These are phyloP conservation scores for Osmerus mordax DNA, from an alignment of 2,113 vertebrate genomes.

Conservation along the genomic window DNA sequence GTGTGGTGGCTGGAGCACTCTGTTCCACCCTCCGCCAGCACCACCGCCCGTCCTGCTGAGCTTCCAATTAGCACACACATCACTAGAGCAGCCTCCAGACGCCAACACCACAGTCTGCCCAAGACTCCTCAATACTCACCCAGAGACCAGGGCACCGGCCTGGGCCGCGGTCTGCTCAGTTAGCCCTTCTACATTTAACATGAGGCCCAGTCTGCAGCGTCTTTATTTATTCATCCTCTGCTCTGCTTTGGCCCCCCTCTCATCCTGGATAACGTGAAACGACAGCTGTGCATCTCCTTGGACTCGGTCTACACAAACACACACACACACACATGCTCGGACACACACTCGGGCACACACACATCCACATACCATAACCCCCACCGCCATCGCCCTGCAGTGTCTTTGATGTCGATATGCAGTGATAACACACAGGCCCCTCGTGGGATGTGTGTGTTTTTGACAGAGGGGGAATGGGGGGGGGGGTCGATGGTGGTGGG, in stretches of 20 bases:
- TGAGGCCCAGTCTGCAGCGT: slow-evolving; percentile 69
- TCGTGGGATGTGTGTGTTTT: not conserved
- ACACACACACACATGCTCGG: not conserved
- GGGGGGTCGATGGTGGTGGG: not conserved
- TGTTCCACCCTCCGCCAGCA: slow-evolving; percentile 78
- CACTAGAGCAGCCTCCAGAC: slow-evolving; percentile 72
- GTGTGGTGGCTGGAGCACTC: slow-evolving; percentile 77
- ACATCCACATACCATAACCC: not conserved
- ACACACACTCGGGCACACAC: slow-evolving; percentile 5
- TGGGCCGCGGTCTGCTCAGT: slow-evolving; percentile 81
- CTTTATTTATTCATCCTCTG: slow-evolving; percentile 68
- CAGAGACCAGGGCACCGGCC: slow-evolving; percentile 79
- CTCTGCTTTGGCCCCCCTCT: slow-evolving; percentile 33
- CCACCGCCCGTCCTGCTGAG: slow-evolving; percentile 62
- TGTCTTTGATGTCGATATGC: slow-evolving; percentile 2
- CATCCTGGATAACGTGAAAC: slow-evolving; percentile 59
- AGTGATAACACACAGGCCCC: not conserved
- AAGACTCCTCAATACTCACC: slow-evolving; percentile 79
- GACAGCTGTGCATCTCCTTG: slow-evolving; percentile 64
- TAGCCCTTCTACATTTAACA: slow-evolving; percentile 90
- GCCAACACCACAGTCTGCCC: slow-evolving; percentile 50
- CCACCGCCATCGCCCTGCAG: not conserved
- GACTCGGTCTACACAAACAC: slow-evolving; percentile 23
- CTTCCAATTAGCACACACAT: slow-evolving; percentile 73
- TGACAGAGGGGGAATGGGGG: not conserved